Percentiles rank a stretch among this genome's conserved stretches.
Conservation (phyloP, 2,888 invertebrate genomes). For the Drosophila ezoana region DNA sequence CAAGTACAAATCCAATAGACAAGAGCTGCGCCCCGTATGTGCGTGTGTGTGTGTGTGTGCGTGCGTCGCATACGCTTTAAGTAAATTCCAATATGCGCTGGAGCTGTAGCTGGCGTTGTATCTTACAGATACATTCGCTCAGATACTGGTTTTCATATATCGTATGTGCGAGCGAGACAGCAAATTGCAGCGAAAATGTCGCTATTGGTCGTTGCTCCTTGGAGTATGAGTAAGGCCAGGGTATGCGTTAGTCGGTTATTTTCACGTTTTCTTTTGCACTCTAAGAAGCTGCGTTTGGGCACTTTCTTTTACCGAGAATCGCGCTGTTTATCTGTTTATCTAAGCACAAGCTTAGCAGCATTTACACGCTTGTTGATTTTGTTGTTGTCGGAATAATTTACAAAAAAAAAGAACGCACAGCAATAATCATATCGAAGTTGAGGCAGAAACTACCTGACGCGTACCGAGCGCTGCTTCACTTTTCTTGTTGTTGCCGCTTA, state of each 20-base stretch:
- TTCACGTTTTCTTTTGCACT: conserved; percentile 1
- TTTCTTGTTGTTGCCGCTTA: conserved; percentile 36
- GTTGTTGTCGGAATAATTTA: conserved; percentile 39
- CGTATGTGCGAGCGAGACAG: conserved; percentile 47
- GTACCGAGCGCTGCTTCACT: conserved; percentile 44
- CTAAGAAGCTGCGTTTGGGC: conserved; percentile 18
- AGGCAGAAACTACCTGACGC: conserved; percentile 71
- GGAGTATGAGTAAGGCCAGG: conserved; percentile 68
- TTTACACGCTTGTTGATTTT: conserved; percentile 67
- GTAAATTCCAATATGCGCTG: conserved; percentile 78
- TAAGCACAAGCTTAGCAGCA: conserved; percentile 54
- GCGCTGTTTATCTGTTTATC: conserved; percentile 39
- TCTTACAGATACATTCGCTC: conserved; percentile 76
- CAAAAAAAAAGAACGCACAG: conserved; percentile 31
- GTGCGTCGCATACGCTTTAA: conserved; percentile 67
- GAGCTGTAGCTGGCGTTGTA: conserved; percentile 47
- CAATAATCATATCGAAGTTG: conserved; percentile 26
- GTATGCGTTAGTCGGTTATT: conserved; percentile 28
- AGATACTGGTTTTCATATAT: conserved; percentile 77
- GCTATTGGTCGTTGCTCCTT: conserved; percentile 61
- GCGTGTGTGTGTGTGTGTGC: conserved; percentile 36
- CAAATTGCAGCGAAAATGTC: conserved; percentile 54
- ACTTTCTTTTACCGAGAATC: conserved; percentile 23
- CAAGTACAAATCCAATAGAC: conserved; percentile 68
- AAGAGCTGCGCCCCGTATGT: conserved; percentile 11